Percentiles rank a stretch among this genome's conserved stretches.
These are phyloP conservation scores for Aphelenchoides avenae DNA, from an alignment of 1,140 invertebrate genomes.

Conservation along the genomic window DNA sequence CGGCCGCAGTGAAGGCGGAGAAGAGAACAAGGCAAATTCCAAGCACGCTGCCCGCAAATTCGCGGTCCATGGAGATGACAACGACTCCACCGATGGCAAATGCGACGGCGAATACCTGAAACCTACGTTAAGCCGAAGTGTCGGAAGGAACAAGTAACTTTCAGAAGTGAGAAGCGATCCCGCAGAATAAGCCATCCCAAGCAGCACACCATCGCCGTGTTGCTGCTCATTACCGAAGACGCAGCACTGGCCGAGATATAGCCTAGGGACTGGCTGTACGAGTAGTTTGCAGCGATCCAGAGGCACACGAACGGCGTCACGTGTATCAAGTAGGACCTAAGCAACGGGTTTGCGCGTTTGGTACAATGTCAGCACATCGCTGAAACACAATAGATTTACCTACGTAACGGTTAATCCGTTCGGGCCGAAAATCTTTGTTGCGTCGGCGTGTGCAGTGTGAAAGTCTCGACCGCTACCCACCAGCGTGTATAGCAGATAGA, in stretches of 20 bases:
- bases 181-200: conserved; percentile 34
- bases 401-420: conserved; percentile 20
- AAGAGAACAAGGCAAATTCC: conserved; percentile 45
- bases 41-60: conserved; percentile 37
- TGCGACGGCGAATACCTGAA: conserved; percentile 40
- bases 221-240: conserved; percentile 44
- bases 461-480: conserved; percentile 17
- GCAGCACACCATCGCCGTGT: conserved; percentile 55
- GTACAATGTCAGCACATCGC: conserved; percentile 20
- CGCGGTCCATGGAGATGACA: conserved; percentile 49
- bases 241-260: conserved; percentile 48
- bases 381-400: conserved; percentile 6
- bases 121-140: conserved; percentile 8
- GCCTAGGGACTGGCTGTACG: conserved; percentile 43
- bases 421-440: conserved; percentile 22
- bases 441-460: conserved; percentile 19
- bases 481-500: conserved; percentile 46
- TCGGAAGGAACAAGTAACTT: conserved; percentile 27
- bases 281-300: conserved; percentile 54
- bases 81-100: conserved; percentile 51
- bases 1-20: conserved; percentile 47
- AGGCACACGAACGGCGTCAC: conserved; percentile 47
- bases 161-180: conserved; percentile 19
- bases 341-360: conserved; percentile 9
- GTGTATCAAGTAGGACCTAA: conserved; percentile 26